phyloP scores from a whole-genome alignment of 1,140 invertebrate species.

The Sycophila sp. region DNA sequence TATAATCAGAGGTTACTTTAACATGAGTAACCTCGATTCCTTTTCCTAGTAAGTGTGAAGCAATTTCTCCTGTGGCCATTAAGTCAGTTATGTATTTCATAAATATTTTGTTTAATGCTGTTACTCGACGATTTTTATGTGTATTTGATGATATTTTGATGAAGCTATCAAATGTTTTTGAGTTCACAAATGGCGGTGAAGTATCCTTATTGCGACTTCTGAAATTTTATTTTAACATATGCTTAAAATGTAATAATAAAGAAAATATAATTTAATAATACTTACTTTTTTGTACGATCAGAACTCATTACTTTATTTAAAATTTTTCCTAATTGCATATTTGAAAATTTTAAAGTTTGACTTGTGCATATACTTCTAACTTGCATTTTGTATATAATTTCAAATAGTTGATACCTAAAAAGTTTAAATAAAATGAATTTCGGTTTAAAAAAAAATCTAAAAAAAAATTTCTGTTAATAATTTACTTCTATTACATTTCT shows the following conservation, averaged over 20 bases:
- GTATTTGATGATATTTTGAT: constrained; percentile 19
- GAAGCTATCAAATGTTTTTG: neutral
- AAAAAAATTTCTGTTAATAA: too few relatives aligned
- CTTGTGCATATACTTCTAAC: constrained; percentile 7
- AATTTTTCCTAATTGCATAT: constrained; percentile 34
- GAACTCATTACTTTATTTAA: constrained; percentile 44
- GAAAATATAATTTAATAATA: constrained; percentile 7
- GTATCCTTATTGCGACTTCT: constrained; percentile 12
- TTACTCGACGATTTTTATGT: constrained; percentile 59
- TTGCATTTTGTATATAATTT: neutral
- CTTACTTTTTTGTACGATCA: constrained; percentile 37
- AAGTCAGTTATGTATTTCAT: constrained; percentile 81
- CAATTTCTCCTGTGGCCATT: constrained; percentile 74
- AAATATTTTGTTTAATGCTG: constrained; percentile 80
- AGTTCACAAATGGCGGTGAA: neutral
- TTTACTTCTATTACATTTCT: too few relatives aligned
- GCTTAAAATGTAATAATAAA: neutral
- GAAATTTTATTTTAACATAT: constrained; percentile 42
- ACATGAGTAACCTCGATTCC: constrained; percentile 77
- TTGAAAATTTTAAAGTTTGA: neutral
- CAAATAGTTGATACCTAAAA: too few relatives aligned
- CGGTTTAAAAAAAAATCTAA: too few relatives aligned
- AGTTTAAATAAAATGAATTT: too few relatives aligned
- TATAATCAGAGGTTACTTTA: constrained; percentile 72
- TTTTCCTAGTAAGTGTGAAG: constrained; percentile 69